Conservation (phyloP, 2,797 vertebrate genomes). For the Dermochelys coriacea region DNA sequence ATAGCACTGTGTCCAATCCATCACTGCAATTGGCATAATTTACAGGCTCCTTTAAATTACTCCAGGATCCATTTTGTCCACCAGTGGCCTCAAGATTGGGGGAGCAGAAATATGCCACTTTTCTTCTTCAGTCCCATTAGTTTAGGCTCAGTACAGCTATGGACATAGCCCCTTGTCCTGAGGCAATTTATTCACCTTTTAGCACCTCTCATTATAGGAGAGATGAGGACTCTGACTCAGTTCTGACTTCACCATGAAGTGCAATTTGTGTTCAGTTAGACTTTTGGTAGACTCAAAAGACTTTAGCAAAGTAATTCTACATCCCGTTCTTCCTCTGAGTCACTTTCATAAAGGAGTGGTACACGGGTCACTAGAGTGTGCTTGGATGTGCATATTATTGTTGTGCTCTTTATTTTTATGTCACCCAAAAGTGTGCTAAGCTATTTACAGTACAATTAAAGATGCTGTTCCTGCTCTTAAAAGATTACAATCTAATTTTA, state of each 20-base stretch:
- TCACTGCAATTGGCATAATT: neutral
- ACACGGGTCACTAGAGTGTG: neutral
- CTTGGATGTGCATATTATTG: neutral
- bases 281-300: neutral
- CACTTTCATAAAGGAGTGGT: neutral
- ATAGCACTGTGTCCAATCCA: neutral
- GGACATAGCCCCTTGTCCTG: neutral
- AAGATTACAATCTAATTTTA: neutral
- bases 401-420: neutral
- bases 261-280: neutral
- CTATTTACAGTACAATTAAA: neutral
- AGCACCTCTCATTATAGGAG: neutral
- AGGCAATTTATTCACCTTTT: neutral
- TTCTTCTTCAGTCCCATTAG: neutral
- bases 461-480: neutral
- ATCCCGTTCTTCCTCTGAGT: neutral
- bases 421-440: neutral
- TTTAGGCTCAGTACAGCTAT: neutral
- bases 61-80: neutral
- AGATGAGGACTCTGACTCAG: neutral
- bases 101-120: neutral
- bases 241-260: constrained; percentile 5
- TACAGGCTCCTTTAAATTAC: neutral
- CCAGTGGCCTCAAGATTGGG: neutral
- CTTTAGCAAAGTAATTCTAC: neutral